Conservation (phyloP, 2,113 vertebrate genomes). For the Procavia capensis region DNA sequence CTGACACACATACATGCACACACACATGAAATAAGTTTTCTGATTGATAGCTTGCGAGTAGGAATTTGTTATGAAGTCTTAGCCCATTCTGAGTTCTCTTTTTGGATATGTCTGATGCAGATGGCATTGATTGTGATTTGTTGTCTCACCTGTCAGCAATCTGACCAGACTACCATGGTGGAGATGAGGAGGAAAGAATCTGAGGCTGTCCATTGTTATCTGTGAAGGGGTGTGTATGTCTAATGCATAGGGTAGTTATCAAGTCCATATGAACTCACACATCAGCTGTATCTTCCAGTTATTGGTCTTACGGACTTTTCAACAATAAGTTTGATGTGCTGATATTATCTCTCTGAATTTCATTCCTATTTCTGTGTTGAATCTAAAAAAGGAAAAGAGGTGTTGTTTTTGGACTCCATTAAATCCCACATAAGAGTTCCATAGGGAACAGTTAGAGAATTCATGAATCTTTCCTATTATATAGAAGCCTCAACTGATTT, state of each 20-base stretch:
- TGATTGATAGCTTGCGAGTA: neutral
- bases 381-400: neutral
- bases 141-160: neutral
- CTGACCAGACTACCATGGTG: fast-evolving
- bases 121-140: neutral
- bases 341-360: neutral
- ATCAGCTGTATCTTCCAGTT: neutral
- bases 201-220: neutral
- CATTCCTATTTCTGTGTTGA: neutral
- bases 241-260: neutral
- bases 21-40: neutral
- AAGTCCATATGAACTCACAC: neutral
- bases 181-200: fast-evolving
- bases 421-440: neutral
- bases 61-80: neutral
- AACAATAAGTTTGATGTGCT: neutral
- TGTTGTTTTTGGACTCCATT: neutral
- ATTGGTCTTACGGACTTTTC: neutral
- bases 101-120: neutral
- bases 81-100: neutral
- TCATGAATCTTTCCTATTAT: neutral
- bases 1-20: neutral
- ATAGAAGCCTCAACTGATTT: neutral
- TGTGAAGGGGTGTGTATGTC: neutral
- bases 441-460: neutral